These are phyloP conservation scores for Eilema sororculum DNA, from an alignment of 2,888 invertebrate species.

Conservation along the genomic window DNA sequence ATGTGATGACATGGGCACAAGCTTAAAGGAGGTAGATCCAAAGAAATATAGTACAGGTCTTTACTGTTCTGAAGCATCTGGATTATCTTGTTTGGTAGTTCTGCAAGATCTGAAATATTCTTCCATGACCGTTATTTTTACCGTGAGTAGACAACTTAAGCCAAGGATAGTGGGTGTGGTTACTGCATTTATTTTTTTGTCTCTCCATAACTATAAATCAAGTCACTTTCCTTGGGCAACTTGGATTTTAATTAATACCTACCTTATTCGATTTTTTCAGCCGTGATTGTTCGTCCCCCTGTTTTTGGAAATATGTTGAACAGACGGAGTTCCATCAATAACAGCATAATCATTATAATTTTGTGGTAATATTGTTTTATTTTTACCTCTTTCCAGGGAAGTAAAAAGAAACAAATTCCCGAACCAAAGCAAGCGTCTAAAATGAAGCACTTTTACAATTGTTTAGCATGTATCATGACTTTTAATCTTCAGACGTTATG, in stretches of 20 bases:
- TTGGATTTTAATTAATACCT: not conserved
- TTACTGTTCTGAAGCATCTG: too few species aligned
- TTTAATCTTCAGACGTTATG: slow-evolving; percentile 94
- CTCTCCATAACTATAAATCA: too few species aligned
- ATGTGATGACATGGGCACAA: not conserved
- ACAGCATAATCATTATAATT: not conserved
- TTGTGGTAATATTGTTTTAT: not conserved
- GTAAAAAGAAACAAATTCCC: slow-evolving; percentile 90
- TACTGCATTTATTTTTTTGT: not conserved
- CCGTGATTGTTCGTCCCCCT: not conserved
- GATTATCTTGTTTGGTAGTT: not conserved
- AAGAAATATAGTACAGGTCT: not conserved
- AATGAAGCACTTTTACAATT: slow-evolving; percentile 93
- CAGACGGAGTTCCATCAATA: not conserved
- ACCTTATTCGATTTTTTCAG: not conserved
- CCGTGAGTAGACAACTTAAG: too few species aligned
- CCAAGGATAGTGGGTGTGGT: not conserved
- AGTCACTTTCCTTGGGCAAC: not conserved
- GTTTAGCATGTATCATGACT: slow-evolving; percentile 95
- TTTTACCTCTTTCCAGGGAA: slow-evolving; percentile 80
- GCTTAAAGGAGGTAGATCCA: too few species aligned
- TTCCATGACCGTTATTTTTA: not conserved
- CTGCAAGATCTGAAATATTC: not conserved
- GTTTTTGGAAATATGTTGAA: not conserved
- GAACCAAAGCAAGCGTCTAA: slow-evolving; percentile 88